A percentile compares a stretch with the other conserved stretches of the same genome.
Evolutionary conservation across 2,113 vertebrate species (phyloP).

Genomic region (Eubucco bourcierii): DNA sequence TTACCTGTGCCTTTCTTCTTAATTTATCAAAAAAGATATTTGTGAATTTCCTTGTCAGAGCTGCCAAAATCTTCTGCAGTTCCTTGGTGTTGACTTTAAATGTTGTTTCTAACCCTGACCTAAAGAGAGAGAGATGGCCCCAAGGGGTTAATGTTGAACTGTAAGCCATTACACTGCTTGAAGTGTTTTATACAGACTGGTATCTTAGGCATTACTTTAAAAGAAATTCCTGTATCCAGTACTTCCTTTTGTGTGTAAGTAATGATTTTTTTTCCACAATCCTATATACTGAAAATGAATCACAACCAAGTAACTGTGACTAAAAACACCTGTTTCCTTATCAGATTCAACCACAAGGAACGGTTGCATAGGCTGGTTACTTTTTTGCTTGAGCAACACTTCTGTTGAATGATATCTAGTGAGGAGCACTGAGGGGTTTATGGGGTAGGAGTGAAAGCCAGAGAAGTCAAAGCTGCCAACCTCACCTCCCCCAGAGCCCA

Average conservation of each 20-base stretch:
- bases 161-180: not conserved
- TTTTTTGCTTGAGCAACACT: not conserved
- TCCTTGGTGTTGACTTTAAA: conserved; percentile 50
- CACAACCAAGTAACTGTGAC: not conserved
- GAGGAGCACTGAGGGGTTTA: not conserved
- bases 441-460: not conserved
- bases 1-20: conserved; percentile 67
- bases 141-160: not conserved
- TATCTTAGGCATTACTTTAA: not conserved
- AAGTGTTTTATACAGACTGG: not conserved
- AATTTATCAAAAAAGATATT: conserved; percentile 58
- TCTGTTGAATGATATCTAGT: not conserved
- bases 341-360: not conserved
- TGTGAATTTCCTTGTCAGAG: conserved; percentile 44
- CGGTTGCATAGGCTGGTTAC: not conserved
- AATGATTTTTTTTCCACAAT: conserved; percentile 30
- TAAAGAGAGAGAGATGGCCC: not conserved
- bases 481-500: not conserved
- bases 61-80: conserved; percentile 51
- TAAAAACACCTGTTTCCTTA: not conserved
- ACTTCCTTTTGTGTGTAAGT: not conserved
- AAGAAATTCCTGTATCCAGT: not conserved
- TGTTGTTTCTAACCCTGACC: conserved; percentile 54
- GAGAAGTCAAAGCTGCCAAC: not conserved
- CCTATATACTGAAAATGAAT: not conserved